Evolutionary conservation across 2,888 invertebrate species (phyloP).

Genomic region (Gastrophysa polygoni): DNA sequence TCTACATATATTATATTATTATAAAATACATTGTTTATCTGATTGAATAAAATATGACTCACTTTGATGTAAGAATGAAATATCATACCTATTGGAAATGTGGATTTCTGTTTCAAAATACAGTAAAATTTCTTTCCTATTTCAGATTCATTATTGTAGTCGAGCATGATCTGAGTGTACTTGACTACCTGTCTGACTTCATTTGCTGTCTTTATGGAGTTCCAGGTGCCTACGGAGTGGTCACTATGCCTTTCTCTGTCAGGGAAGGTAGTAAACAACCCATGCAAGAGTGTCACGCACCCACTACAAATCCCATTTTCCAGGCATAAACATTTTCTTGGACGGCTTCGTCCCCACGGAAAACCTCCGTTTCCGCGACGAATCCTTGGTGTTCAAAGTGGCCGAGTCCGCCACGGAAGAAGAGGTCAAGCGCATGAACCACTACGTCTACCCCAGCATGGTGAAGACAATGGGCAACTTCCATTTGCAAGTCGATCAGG

Average conservation of each 20-base stretch:
- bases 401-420: constrained; percentile 97
- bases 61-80: too few species aligned
- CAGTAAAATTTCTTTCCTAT: too few species aligned
- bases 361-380: constrained; percentile 97
- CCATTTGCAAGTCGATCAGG: constrained; percentile 78
- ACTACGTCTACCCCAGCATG: constrained; percentile 96
- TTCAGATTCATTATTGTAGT: constrained; percentile 96
- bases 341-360: constrained; percentile 99
- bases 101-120: too few species aligned
- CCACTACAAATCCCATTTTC: not conserved
- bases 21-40: too few species aligned
- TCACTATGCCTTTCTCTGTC: constrained; percentile 99
- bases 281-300: too few species aligned
- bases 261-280: too few species aligned
- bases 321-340: constrained; percentile 96
- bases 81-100: too few species aligned
- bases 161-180: constrained; percentile 97
- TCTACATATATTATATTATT: too few species aligned
- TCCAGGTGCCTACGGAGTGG: constrained; percentile 98
- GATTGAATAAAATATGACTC: too few species aligned
- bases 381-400: constrained; percentile 96
- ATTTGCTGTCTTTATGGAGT: constrained; percentile 98
- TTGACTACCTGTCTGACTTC: constrained; percentile 98
- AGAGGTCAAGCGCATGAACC: constrained; percentile 95
- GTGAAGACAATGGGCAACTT: constrained; percentile 82